phyloP scores from a whole-genome alignment of 2,797 vertebrate genomes.

The Acipenser transmontanus region DNA sequence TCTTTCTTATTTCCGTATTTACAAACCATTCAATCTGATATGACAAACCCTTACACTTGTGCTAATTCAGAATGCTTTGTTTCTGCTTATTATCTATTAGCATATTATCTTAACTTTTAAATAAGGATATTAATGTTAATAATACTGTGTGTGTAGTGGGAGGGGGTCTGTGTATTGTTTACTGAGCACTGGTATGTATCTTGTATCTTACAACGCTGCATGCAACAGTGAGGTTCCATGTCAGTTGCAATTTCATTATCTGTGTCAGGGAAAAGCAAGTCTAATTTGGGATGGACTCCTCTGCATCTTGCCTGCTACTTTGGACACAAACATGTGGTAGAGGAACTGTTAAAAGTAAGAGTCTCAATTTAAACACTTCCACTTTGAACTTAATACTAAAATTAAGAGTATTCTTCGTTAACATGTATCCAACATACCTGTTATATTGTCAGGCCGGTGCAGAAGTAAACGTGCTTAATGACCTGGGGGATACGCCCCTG shows the following conservation, averaged over 20 bases:
- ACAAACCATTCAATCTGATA: too few relatives aligned
- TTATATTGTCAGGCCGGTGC: conserved; percentile 69
- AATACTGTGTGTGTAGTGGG: too few relatives aligned
- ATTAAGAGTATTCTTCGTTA: too few relatives aligned
- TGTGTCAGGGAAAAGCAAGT: conserved; percentile 64
- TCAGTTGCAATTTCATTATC: conserved; percentile 6
- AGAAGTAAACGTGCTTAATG: conserved; percentile 73
- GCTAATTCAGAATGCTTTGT: not conserved
- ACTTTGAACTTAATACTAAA: not conserved
- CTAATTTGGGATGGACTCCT: conserved; percentile 77
- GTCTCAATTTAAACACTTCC: not conserved
- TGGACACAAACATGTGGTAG: conserved; percentile 73
- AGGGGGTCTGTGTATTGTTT: too few relatives aligned
- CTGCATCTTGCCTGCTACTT: conserved; percentile 82
- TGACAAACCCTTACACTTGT: too few relatives aligned
- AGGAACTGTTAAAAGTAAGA: conserved; percentile 79
- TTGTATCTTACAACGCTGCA: not conserved
- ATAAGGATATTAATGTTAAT: too few relatives aligned
- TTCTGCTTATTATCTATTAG: conserved; percentile 2
- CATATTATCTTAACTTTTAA: too few relatives aligned
- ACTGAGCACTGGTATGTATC: not conserved
- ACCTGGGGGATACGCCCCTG: conserved; percentile 81
- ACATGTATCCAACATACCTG: conserved; percentile 7
- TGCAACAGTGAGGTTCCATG: not conserved
- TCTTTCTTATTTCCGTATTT: too few relatives aligned